Evolutionary conservation across 2,888 invertebrate species (phyloP).

Genomic region (Pseudanteris insignis): DNA sequence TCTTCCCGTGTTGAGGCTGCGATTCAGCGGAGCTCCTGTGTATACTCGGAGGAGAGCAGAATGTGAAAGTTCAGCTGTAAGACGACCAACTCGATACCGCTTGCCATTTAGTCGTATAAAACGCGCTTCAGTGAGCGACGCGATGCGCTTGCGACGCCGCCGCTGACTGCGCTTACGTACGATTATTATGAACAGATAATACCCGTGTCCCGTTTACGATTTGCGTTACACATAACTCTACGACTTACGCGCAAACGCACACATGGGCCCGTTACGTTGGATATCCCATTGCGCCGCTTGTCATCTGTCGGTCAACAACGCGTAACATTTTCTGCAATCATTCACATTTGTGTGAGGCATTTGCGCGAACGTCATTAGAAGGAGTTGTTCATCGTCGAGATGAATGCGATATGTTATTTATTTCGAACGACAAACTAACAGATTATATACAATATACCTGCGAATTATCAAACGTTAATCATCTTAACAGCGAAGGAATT

Average conservation of each 20-base stretch:
- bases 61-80: conserved; percentile 64
- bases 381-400: conserved; percentile 38
- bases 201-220: conserved; percentile 39
- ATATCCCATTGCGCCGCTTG: conserved; percentile 32
- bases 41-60: conserved; percentile 54
- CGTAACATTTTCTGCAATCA: conserved; percentile 39
- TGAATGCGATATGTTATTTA: conserved; percentile 39
- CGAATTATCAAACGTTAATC: conserved; percentile 33
- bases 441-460: conserved; percentile 27
- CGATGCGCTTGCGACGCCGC: not conserved
- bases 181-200: conserved; percentile 49
- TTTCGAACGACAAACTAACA: conserved; percentile 40
- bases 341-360: conserved; percentile 40
- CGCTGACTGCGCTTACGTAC: conserved; percentile 39
- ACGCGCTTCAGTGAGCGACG: conserved; percentile 33
- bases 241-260: conserved; percentile 5
- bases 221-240: conserved; percentile 19
- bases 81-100: conserved; percentile 52
- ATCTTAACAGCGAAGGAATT: conserved; percentile 27
- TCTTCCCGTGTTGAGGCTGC: conserved; percentile 19
- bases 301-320: conserved; percentile 43
- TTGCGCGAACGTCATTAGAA: conserved; percentile 22
- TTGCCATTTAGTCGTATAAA: conserved; percentile 45
- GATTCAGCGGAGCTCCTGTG: conserved; percentile 42
- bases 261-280: not conserved